A percentile compares a stretch with the other conserved stretches of the same genome.
These are phyloP conservation scores for Lethenteron camtschaticum DNA, from an alignment of 2,113 vertebrate species.

Conservation along the genomic window DNA sequence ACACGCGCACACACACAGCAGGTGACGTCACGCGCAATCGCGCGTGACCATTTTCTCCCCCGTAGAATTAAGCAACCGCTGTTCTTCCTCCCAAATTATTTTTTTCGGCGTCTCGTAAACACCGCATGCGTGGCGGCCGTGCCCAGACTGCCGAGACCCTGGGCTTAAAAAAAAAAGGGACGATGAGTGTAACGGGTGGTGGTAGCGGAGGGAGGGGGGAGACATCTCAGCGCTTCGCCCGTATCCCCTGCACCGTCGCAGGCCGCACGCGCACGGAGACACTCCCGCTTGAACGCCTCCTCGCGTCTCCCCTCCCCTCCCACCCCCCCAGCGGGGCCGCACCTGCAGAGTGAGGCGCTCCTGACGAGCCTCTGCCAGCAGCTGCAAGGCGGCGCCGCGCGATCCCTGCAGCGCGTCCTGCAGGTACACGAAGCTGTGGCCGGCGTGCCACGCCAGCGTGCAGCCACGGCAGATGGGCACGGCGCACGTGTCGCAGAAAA, in stretches of 20 bases:
- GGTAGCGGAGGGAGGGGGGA: not conserved
- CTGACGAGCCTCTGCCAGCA: not conserved
- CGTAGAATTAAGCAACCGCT: too few species aligned
- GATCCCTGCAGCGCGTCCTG: conserved; percentile 1
- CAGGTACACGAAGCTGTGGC: conserved; percentile 1
- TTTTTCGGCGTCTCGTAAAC: too few species aligned
- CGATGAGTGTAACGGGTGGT: not conserved
- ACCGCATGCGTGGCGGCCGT: too few species aligned
- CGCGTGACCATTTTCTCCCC: too few species aligned
- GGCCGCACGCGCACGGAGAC: not conserved
- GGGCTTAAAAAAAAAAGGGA: not conserved
- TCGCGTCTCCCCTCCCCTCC: not conserved
- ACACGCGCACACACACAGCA: too few species aligned
- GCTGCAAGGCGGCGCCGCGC: not conserved
- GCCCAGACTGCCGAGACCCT: too few species aligned
- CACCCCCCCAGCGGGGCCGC: not conserved
- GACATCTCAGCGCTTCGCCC: not conserved
- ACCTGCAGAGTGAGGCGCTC: not conserved
- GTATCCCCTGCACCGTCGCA: not conserved
- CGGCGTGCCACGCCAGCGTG: not conserved
- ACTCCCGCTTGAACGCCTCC: not conserved
- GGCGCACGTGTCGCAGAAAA: not conserved
- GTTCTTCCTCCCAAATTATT: too few species aligned
- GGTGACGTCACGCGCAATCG: too few species aligned
- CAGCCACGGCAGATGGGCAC: conserved; percentile 1